These are phyloP conservation scores for Metacarcinus magister DNA, from an alignment of 2,888 invertebrate species.

Conservation along the genomic window DNA sequence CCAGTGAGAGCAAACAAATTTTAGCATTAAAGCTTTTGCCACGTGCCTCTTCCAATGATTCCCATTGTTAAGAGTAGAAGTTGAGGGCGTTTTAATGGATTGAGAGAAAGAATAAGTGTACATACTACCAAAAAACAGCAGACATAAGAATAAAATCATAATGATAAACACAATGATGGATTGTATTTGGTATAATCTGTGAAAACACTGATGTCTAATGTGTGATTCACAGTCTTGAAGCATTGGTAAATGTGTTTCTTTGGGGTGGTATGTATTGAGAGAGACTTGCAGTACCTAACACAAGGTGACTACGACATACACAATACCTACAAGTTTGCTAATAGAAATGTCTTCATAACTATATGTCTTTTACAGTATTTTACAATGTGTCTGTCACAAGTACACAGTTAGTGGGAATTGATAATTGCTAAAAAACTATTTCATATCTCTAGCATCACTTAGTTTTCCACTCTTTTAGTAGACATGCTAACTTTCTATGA, in stretches of 20 bases:
- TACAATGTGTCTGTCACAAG: neutral
- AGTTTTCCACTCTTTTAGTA: neutral
- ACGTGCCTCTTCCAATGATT: neutral
- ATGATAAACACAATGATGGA: neutral
- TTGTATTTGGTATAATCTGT: constrained; percentile 40
- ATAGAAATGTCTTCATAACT: neutral
- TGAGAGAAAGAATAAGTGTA: neutral
- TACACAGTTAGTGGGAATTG: constrained; percentile 17
- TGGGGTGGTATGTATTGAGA: neutral
- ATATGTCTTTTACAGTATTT: neutral
- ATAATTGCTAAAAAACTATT: neutral
- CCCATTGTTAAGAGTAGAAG: constrained; percentile 34
- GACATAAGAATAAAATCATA: constrained; percentile 38
- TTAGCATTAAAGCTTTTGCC: constrained; percentile 37
- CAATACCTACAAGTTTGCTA: neutral
- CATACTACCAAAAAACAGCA: neutral
- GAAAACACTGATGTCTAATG: neutral
- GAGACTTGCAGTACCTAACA: neutral
- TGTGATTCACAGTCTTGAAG: neutral
- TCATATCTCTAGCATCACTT: constrained; percentile 33
- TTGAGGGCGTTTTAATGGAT: neutral
- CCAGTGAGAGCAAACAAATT: constrained; percentile 27
- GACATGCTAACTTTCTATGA: constrained; percentile 44
- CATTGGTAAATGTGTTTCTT: neutral
- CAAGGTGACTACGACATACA: constrained; percentile 31